Conservation (phyloP, 2,888 invertebrate genomes). For the Blastobasis lacticolella region DNA sequence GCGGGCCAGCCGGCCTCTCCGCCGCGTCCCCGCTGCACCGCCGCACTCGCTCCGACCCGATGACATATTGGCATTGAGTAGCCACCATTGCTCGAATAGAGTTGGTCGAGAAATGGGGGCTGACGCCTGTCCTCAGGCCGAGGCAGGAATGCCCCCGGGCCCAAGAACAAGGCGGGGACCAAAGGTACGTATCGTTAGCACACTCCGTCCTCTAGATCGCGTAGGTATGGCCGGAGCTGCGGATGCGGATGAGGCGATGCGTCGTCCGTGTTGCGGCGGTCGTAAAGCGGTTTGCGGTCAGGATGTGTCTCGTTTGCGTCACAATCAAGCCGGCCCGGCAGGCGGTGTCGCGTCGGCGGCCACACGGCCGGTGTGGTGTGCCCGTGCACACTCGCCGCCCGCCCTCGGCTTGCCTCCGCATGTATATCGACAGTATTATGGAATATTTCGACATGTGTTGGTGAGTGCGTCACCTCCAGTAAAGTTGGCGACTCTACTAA, state of each 20-base stretch:
- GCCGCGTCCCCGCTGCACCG: slow-evolving; percentile 49
- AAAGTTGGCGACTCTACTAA: slow-evolving; percentile 1
- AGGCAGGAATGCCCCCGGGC: slow-evolving; percentile 93
- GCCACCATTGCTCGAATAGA: slow-evolving; percentile 98
- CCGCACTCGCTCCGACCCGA: slow-evolving; percentile 56
- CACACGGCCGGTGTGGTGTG: slow-evolving; percentile 12
- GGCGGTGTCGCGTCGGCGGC: slow-evolving; percentile 13
- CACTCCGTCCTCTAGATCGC: slow-evolving; percentile 4
- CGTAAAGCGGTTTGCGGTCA: slow-evolving; percentile 41
- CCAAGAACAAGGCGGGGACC: slow-evolving; percentile 80
- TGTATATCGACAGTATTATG: slow-evolving; percentile 36
- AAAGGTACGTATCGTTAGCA: slow-evolving; percentile 73
- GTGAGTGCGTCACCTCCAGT: slow-evolving; percentile 45
- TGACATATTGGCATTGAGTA: slow-evolving; percentile 75
- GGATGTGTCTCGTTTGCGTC: slow-evolving; percentile 41
- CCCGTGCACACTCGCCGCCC: slow-evolving; percentile 2
- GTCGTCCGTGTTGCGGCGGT: slow-evolving; percentile 16
- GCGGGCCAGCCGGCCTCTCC: slow-evolving; percentile 57
- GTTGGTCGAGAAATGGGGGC: slow-evolving; percentile 98
- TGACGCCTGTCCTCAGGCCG: slow-evolving; percentile 97
- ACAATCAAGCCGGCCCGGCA: slow-evolving; percentile 19
- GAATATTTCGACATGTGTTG: slow-evolving; percentile 65
- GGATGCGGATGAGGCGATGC: slow-evolving; percentile 4
- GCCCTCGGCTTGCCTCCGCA: slow-evolving; percentile 16
- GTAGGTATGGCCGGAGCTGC: not conserved